Evolutionary conservation across 2,797 vertebrate genomes (phyloP), one percentile per base, ranked within the genome.

Genomic region (Amazona finschi): DNA sequence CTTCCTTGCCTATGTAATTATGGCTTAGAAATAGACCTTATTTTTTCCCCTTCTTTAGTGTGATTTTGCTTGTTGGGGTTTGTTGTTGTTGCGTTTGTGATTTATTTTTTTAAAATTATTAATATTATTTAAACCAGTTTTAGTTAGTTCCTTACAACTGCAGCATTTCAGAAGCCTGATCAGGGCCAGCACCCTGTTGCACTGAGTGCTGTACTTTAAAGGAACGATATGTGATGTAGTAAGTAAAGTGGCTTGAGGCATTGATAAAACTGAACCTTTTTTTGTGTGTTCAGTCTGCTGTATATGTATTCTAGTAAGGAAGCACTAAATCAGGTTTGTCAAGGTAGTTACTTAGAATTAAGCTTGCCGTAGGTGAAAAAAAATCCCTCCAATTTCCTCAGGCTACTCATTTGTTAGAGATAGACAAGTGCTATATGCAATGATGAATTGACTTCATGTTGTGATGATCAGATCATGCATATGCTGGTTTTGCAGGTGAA

Each of bases 191-290:
- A 22, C 28, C 8, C 11, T n/a, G 20, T 33, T 69, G 19, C 11
- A 30, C 22, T 12, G 8, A 49, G 28, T n/a, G 71, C 76, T 67
- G 4, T 30, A 8, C 21, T 0, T 66, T 41, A 18, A 65, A 82
- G 65, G 55, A 73, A 27, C 0, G 2, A 11, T 18, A 27, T 3
- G 5, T 30, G 33, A 27, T 31, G 12, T 19, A 21, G 8, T 39
- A 53, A 87, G 73, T 39, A 36, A 87, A 70, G 14, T 62, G 70
- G 36, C 13, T 60, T 44, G 31, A 52, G 55, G 25, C 55, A 12
- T 15, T 57, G 18, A 18, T 5, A 14, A 50, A 87, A n/a, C 6
- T 2, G 19, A 25, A 76, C 5, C 20, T 33, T 70, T 33, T n/a
- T 47, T 15, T 6, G 60, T 12, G 13, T 20, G 7, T 15, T 69